Conservation (phyloP, 2,888 invertebrate species). For the Dryococelus australis region DNA sequence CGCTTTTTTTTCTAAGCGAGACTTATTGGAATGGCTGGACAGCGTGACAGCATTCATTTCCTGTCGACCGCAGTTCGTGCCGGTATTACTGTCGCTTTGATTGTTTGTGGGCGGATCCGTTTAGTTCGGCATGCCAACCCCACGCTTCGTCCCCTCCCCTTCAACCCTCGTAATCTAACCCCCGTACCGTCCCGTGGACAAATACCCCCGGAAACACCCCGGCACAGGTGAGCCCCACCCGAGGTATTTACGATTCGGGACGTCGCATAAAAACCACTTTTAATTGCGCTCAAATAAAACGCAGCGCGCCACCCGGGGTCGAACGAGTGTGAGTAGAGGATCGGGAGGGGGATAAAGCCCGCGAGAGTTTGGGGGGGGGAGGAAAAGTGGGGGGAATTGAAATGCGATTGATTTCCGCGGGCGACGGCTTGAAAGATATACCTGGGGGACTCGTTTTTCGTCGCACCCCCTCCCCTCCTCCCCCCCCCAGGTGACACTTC, state of each 20-base stretch:
- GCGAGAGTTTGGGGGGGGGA: not conserved
- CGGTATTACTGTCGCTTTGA: not conserved
- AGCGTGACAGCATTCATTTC: constrained; percentile 8
- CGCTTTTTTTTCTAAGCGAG: not conserved
- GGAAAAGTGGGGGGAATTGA: not conserved
- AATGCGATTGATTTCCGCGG: not conserved
- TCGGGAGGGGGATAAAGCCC: too few relatives aligned
- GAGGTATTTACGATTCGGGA: not conserved
- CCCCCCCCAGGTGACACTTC: too few relatives aligned
- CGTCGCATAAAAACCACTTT: not conserved
- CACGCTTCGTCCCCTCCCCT: not conserved
- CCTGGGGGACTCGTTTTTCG: too few relatives aligned
- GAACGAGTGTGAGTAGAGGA: not conserved
- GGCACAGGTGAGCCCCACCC: not conserved
- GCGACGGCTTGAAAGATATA: not conserved
- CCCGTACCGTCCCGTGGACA: not conserved
- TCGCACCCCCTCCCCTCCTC: too few relatives aligned
- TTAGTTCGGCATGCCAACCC: not conserved
- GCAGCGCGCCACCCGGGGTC: not conserved
- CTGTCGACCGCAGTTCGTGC: not conserved
- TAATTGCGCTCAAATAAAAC: not conserved
- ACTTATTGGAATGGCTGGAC: constrained; percentile 1
- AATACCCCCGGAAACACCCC: not conserved
- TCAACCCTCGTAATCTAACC: not conserved
- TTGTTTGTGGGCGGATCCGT: not conserved